Conservation (phyloP, 2,797 vertebrate genomes). For the Botia almorhae region DNA sequence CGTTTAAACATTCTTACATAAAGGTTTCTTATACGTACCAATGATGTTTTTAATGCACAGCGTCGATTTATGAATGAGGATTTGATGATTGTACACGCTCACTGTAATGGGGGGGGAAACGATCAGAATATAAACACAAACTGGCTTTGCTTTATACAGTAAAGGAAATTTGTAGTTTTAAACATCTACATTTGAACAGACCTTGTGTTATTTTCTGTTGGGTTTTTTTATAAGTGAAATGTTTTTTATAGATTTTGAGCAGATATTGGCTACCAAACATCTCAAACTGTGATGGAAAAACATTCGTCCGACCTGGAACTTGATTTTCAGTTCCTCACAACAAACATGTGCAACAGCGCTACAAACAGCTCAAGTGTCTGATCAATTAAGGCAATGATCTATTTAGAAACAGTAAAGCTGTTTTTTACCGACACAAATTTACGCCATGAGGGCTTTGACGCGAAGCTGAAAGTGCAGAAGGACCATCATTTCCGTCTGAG, state of each 20-base stretch:
- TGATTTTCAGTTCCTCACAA: neutral
- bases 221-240: too few relatives aligned
- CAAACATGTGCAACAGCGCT: neutral
- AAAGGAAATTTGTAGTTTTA: neutral
- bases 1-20: neutral
- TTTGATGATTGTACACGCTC: constrained; percentile 34
- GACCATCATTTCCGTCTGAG: neutral
- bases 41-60: neutral
- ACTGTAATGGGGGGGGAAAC: neutral
- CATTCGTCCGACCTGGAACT: too few relatives aligned
- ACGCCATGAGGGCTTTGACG: neutral
- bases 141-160: neutral
- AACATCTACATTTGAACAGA: too few relatives aligned
- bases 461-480: neutral
- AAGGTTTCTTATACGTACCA: neutral
- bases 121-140: constrained; percentile 1
- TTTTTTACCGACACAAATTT: neutral
- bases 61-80: neutral
- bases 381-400: constrained; percentile 35
- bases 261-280: constrained; percentile 11
- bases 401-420: constrained; percentile 34
- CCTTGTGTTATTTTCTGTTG: too few relatives aligned
- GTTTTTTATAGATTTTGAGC: neutral
- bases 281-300: neutral
- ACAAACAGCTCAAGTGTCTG: neutral